Evolutionary conservation across 2,113 vertebrate species (phyloP).

Genomic region (Pogona vitticeps): DNA sequence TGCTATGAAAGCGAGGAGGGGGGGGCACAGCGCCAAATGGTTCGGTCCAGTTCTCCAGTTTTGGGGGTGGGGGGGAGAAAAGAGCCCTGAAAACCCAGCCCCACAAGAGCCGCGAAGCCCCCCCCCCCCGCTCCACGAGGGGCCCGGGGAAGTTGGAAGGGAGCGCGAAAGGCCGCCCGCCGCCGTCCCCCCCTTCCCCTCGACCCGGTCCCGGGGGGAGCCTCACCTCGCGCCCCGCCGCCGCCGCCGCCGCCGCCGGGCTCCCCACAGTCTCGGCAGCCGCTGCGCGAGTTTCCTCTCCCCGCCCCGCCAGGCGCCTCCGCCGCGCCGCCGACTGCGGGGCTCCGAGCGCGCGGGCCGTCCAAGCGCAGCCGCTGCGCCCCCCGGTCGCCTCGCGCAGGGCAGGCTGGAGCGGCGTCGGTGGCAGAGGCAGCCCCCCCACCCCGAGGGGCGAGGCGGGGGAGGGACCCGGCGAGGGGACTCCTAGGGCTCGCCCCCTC

Average conservation of each 20-base stretch:
- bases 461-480: no score
- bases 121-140: neutral
- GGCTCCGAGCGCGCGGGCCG: neutral
- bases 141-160: neutral
- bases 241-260: neutral
- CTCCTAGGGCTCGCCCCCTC: no score
- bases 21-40: no score
- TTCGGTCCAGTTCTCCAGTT: neutral
- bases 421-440: no score
- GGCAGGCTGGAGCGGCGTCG: no score
- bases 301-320: neutral
- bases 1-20: no score
- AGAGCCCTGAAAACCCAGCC: neutral
- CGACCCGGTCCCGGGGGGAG: neutral
- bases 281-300: neutral
- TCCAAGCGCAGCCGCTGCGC: neutral
- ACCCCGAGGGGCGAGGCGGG: no score
- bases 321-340: neutral
- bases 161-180: slow-evolving; percentile 36
- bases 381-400: no score
- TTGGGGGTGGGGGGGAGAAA: neutral
- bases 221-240: neutral
- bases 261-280: neutral
- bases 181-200: neutral
- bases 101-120: neutral